Evolutionary conservation across 2,888 invertebrate genomes (phyloP), one percentile per base, ranked within the genome.

Genomic region (Steinernema hermaphroditum): DNA sequence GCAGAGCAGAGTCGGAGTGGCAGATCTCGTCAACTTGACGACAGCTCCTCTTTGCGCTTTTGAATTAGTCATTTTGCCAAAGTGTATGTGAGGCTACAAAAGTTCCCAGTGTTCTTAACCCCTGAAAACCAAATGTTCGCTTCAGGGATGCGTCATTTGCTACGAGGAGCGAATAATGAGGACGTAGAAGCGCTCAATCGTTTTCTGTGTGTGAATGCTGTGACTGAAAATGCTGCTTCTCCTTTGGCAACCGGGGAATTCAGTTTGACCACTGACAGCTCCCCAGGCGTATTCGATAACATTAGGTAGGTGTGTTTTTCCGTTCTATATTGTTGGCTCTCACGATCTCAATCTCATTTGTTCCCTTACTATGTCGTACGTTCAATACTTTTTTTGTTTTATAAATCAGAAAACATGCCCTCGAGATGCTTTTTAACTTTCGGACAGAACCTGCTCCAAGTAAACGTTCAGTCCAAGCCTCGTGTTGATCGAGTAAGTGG

Each of bases 111-210:
- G 4, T 27, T 68, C 68, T 68, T 68, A 43, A 24, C 4, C n/a
- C 2, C 27, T 69, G n/a, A n/a, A 62, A 19, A 9, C 46, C 16
- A 46, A 16, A 22, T 29, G 0, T 0, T 37, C 19, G 12, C 32
- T 72, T 49, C 62, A 80, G 80, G 76, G 72, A 80, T 80, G 76
- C 71, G 73, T 12, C 75, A 71, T n/a, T 69, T 79, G 37, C 70
- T 81, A 19, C 72, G 80, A 14, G 78, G 72, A n/a, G 78, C 79
- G 22, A 77, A 70, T 54, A 72, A 71, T 22, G 76, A 78, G 16
- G 81, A 81, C 44, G 73, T 78, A 68, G 76, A 72, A 41, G 76
- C 74, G 12, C 72, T 81, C 34, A 70, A 70, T 62, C 72, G 76
- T 19, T 81, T 79, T 54, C 69, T 81, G 27, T 68, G 62, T 29